phyloP scores from a whole-genome alignment of 2,888 invertebrate species.

The Bhutanitis thaidina region DNA sequence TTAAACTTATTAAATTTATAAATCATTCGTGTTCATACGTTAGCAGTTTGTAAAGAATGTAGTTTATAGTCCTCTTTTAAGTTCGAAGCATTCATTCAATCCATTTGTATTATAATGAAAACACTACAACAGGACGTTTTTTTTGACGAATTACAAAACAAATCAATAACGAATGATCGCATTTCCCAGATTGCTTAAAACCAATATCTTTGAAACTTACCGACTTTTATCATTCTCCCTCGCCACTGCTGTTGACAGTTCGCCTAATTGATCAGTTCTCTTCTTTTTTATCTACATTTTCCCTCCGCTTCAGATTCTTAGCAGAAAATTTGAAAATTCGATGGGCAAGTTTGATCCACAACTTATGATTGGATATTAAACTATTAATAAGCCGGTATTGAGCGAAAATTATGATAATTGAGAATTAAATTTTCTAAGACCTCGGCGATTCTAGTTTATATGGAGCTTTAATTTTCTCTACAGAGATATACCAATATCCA shows the following conservation, averaged over 20 bases:
- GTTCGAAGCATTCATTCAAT: too few relatives aligned
- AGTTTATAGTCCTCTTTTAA: too few relatives aligned
- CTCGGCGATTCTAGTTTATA: too few relatives aligned
- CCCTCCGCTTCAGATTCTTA: conserved; percentile 31
- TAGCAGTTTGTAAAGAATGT: too few relatives aligned
- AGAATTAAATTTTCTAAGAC: not conserved
- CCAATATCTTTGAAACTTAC: conserved; percentile 29
- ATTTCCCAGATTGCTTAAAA: conserved; percentile 7
- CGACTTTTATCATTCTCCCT: conserved; percentile 38
- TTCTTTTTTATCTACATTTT: conserved; percentile 38
- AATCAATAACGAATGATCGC: conserved; percentile 13
- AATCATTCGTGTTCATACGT: too few relatives aligned
- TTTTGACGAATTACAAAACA: not conserved
- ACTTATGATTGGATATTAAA: conserved; percentile 19
- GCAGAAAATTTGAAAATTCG: conserved; percentile 45
- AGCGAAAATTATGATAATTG: not conserved
- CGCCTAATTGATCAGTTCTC: conserved; percentile 67
- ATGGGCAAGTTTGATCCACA: conserved; percentile 4
- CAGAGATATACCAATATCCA: too few relatives aligned
- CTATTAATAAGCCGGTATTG: conserved; percentile 8
- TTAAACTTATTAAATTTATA: too few relatives aligned
- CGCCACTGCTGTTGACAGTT: conserved; percentile 63
- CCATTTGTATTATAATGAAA: too few relatives aligned
- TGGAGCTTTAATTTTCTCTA: too few relatives aligned
- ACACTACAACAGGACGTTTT: too few relatives aligned